A percentile compares a stretch with the other conserved stretches of the same genome.
Conservation (phyloP, 1,140 invertebrate species). For the Drosophila erecta region DNA sequence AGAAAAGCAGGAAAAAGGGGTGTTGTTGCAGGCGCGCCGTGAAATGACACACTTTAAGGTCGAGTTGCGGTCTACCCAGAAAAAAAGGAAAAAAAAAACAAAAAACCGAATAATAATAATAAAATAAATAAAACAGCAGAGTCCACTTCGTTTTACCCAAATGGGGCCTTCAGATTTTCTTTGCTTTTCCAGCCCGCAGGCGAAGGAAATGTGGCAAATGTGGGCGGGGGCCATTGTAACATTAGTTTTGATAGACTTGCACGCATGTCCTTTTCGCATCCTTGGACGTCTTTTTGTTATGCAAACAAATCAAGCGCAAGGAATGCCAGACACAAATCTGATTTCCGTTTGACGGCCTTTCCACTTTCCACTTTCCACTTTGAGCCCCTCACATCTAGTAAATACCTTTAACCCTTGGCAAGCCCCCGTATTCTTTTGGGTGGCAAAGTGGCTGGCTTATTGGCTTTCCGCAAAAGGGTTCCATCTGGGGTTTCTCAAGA, state of each 20-base stretch:
- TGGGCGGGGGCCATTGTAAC: conserved; percentile 17
- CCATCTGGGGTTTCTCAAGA: conserved; percentile 6
- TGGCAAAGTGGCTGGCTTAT: conserved; percentile 68
- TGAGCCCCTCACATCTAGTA: background rate
- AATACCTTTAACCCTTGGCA: conserved; percentile 14
- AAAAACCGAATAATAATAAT: conserved; percentile 9
- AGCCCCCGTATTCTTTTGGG: background rate
- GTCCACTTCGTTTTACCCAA: conserved; percentile 16
- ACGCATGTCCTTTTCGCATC: conserved; percentile 56
- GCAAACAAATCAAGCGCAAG: conserved; percentile 66
- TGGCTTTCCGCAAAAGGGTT: conserved; percentile 38
- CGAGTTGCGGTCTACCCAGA: conserved; percentile 56
- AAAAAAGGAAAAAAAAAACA: conserved; percentile 14
- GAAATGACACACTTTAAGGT: conserved; percentile 75
- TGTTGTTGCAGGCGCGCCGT: conserved; percentile 5
- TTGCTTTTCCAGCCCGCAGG: background rate
- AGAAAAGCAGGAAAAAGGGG: background rate
- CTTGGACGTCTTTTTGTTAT: conserved; percentile 49
- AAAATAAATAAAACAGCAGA: conserved; percentile 41
- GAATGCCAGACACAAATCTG: conserved; percentile 69
- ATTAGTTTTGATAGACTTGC: conserved; percentile 78
- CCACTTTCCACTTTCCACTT: background rate
- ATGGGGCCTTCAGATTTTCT: conserved; percentile 14
- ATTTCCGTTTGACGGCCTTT: conserved; percentile 64
- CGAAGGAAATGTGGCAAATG: conserved; percentile 2